A percentile compares a stretch with the other conserved stretches of the same genome.
Evolutionary conservation across 2,888 invertebrate genomes (phyloP).

Genomic region (Drosophila testacea): DNA sequence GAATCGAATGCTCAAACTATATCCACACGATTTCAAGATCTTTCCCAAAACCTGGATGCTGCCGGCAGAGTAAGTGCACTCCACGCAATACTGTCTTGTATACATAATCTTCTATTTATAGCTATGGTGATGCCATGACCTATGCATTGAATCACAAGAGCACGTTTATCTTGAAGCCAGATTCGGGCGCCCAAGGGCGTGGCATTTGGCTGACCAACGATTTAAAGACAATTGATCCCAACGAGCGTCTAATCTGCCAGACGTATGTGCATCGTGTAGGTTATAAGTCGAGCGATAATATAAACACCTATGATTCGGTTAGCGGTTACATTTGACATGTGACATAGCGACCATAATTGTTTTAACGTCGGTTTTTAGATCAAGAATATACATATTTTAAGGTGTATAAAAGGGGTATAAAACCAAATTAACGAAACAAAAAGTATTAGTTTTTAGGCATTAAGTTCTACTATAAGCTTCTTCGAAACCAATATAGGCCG

Average conservation of each 20-base stretch:
- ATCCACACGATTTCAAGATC: conserved; percentile 95
- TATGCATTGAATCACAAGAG: conserved; percentile 87
- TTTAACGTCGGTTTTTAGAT: no score
- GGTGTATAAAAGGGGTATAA: no score
- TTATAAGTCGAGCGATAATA: background rate
- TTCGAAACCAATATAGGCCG: no score
- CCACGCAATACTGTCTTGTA: background rate
- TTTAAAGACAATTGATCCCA: conserved; percentile 90
- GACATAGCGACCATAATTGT: no score
- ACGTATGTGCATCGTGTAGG: conserved; percentile 86
- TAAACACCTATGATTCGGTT: no score
- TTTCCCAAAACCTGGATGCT: conserved; percentile 98
- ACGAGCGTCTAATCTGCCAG: conserved; percentile 95
- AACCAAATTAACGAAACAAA: no score
- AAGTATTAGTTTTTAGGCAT: no score
- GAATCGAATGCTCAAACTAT: conserved; percentile 94
- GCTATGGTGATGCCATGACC: conserved; percentile 90
- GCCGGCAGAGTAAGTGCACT: conserved; percentile 91
- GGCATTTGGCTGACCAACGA: conserved; percentile 95
- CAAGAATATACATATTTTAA: no score
- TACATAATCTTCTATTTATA: conserved; percentile 22
- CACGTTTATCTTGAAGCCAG: conserved; percentile 95
- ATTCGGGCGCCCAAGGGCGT: conserved; percentile 95
- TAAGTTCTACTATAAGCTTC: no score
- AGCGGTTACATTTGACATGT: no score